A percentile compares a stretch with the other conserved stretches of the same genome.
phyloP scores from a whole-genome alignment of 2,888 invertebrate genomes.

The Griposia aprilina region DNA sequence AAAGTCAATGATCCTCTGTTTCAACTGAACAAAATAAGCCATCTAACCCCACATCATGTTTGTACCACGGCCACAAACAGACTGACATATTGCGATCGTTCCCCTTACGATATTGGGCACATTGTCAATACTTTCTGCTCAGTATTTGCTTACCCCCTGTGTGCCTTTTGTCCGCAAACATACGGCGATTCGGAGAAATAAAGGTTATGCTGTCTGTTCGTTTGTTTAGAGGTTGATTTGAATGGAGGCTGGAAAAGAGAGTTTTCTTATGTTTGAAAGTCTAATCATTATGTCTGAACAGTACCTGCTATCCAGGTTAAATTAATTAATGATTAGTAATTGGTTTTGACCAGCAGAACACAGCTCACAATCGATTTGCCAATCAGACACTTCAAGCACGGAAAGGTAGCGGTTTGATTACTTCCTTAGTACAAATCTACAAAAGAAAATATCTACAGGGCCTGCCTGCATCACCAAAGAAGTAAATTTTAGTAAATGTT shows the following conservation, averaged over 20 bases:
- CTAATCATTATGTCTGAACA: neutral
- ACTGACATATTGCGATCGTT: conserved; percentile 60
- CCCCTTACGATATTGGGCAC: conserved; percentile 65
- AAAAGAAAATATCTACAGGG: neutral
- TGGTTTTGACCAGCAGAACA: neutral
- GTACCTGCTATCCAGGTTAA: neutral
- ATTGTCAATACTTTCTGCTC: conserved; percentile 57
- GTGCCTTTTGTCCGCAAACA: conserved; percentile 59
- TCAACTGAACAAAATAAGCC: conserved; percentile 38
- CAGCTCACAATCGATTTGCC: neutral
- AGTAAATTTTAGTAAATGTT: too few relatives aligned
- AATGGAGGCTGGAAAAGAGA: neutral
- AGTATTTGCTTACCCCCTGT: conserved; percentile 60
- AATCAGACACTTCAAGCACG: neutral
- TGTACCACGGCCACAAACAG: conserved; percentile 53
- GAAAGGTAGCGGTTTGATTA: neutral
- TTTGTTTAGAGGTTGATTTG: conserved; percentile 30
- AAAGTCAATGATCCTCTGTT: conserved; percentile 30
- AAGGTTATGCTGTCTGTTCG: conserved; percentile 35
- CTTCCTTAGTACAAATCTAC: neutral
- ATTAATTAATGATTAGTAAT: neutral
- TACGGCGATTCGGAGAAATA: conserved; percentile 37
- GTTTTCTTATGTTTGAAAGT: neutral
- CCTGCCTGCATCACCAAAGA: too few relatives aligned
- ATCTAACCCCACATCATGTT: conserved; percentile 59